Conservation (phyloP, 2,797 vertebrate genomes). For the Hypotaenidia okinawae region DNA sequence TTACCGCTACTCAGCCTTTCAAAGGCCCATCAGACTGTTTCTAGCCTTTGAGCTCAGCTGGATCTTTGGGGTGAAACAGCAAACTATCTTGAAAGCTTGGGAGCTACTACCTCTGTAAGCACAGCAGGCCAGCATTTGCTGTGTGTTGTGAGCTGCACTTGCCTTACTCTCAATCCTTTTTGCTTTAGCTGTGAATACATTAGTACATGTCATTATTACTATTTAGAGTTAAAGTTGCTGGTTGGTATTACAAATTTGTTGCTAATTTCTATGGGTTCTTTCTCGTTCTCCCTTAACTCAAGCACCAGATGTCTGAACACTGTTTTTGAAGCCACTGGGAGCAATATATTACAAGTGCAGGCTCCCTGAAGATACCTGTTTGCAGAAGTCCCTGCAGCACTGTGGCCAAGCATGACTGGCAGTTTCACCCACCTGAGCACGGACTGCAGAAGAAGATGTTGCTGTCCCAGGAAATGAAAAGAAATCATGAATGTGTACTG, state of each 20-base stretch:
- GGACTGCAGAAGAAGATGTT: neutral
- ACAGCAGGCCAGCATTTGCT: neutral
- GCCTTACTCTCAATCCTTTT: neutral
- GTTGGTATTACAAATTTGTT: neutral
- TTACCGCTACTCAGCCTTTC: neutral
- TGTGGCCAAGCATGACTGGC: neutral
- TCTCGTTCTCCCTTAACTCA: neutral
- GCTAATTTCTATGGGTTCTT: neutral
- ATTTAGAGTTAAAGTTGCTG: neutral
- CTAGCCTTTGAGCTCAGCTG: neutral
- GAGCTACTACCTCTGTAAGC: neutral
- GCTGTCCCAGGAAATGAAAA: conserved; percentile 49
- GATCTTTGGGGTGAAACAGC: neutral
- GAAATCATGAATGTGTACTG: neutral
- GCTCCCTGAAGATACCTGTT: conserved; percentile 17
- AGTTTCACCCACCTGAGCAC: neutral
- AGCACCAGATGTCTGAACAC: neutral
- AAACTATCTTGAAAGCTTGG: neutral
- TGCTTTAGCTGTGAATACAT: neutral
- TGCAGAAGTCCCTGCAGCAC: neutral
- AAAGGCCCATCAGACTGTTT: neutral
- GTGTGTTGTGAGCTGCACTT: neutral
- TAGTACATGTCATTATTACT: neutral
- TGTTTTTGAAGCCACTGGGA: neutral
- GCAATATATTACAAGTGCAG: neutral